phyloP scores from a whole-genome alignment of 2,888 invertebrate species.

The Eupithecia subumbrata region DNA sequence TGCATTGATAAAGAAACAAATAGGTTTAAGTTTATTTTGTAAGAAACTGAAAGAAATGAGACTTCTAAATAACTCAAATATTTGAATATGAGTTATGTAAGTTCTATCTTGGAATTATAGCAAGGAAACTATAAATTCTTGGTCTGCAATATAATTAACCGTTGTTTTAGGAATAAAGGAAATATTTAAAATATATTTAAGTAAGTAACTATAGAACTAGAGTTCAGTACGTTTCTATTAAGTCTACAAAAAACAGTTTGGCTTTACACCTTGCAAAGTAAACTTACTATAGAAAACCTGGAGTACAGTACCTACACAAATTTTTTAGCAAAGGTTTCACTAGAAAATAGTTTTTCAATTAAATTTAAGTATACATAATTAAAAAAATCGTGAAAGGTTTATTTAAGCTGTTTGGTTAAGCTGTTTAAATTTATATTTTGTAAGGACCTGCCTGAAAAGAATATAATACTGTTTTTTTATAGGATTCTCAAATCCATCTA shows the following conservation, averaged over 20 bases:
- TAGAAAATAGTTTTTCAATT: background rate
- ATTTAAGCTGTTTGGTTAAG: no score
- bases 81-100: background rate
- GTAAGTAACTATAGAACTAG: no score
- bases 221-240: background rate
- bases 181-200: no score
- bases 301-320: background rate
- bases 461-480: no score
- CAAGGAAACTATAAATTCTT: background rate
- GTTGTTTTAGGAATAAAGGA: background rate
- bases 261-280: background rate
- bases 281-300: background rate
- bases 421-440: no score
- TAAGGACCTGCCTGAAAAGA: no score
- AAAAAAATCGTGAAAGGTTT: no score
- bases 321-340: background rate
- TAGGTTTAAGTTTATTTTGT: background rate
- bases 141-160: background rate
- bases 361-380: background rate
- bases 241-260: background rate
- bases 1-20: background rate
- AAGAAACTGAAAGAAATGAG: background rate
- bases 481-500: no score
- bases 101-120: background rate
- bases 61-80: background rate